Base-by-base conservation (phyloP, 2,113 vertebrate genomes). In the Larimichthys polyactis region DNA sequence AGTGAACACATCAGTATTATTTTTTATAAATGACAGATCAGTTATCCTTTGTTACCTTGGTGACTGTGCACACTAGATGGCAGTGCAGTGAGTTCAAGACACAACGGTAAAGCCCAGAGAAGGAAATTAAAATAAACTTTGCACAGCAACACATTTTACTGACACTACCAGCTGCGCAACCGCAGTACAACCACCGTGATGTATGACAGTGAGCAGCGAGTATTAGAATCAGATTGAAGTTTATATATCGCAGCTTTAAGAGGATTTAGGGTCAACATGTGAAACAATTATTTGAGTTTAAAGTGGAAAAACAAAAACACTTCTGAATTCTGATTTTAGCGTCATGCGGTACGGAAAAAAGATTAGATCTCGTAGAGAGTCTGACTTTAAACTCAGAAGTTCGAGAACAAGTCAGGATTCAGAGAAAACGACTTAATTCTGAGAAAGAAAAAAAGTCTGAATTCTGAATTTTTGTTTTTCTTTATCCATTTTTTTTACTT, bases 21-120 rank as follows among this genome's bases (percentile, higher is more conserved):
- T 51, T 59, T 59, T 5, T 60, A 17, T 54, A n/a, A 40, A 8
- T 52, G 48, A 48, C 15, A n/a, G 2, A 5, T 44, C 4, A 58
- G 27, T 17, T 43, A 7, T 68, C 49, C 4, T 12, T 20, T 40
- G 12, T 48, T 6, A 15, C 5, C 9, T 11, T 5, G 3, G 4
- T 20, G 12, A 63, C 40, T 29, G 5, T 49, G 11, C 8, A 87
- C 91, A 91, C 71, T 87, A 90, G 89, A 78, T 89, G 90, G 87
- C 63, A 48, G 8, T 46, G 49, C 46, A 29, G 43, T 70, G 27
- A 79, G 43, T 40, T 54, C 17, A 44, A 49, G 29, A n/a, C 16
- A 19, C 51, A 69, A 29, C 57, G 16, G 11, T 71, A 29, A 29
- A 73, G 43, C 4, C 22, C 11, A 36, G 40, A 36, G 29, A 43